Base-by-base conservation (phyloP, 2,113 vertebrate species). In the Anseranas semipalmata region DNA sequence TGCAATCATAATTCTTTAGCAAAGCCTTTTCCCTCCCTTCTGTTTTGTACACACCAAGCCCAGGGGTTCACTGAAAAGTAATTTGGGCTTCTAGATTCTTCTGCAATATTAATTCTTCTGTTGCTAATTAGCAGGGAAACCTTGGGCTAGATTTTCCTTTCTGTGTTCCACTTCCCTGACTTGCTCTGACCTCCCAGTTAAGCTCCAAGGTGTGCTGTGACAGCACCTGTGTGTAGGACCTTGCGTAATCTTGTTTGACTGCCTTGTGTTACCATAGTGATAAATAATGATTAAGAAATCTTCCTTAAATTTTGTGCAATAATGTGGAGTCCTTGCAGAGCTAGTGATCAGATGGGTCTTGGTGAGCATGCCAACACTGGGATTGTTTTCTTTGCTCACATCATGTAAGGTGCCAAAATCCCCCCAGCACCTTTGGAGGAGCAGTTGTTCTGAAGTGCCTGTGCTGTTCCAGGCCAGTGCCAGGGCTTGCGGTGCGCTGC, bases 221-320 rank as follows among this genome's bases (percentile, higher is more conserved):
- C 30, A 1, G 1, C 60, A 56, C 21, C 91, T 32, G 1, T 12
- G 53, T 53, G 66, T 22, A 27, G 13, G 70, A 53, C 75, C 41
- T 59, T 39, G 63, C 73, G 15, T 27, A 35, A 80, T 77, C 89
- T 86, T 43, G 62, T 87, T 43, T 82, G 70, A 7, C 41, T 91
- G 78, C 84, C 48, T 56, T 62, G 2, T 68, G 94, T 92, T 96
- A 33, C 89, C 77, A 73, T 73, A 89, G 93, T 18, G 89, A 91
- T 89, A 37, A 84, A 12, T n/a, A 30, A 79, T 5, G 30, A 90
- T 77, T 33, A 68, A 79, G 27, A 89, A 91, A 43, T 58, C 53
- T 43, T 16, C 62, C 43, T 10, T 60, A 72, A n/a, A 39, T 59
- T 32, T 43, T 35, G 32, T 58, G 80, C 63, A 53, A 37, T 67